A percentile compares a stretch with the other conserved stretches of the same genome.
These are phyloP conservation scores for Triplophysa siluroides DNA, from an alignment of 2,113 vertebrate species.

Conservation along the genomic window DNA sequence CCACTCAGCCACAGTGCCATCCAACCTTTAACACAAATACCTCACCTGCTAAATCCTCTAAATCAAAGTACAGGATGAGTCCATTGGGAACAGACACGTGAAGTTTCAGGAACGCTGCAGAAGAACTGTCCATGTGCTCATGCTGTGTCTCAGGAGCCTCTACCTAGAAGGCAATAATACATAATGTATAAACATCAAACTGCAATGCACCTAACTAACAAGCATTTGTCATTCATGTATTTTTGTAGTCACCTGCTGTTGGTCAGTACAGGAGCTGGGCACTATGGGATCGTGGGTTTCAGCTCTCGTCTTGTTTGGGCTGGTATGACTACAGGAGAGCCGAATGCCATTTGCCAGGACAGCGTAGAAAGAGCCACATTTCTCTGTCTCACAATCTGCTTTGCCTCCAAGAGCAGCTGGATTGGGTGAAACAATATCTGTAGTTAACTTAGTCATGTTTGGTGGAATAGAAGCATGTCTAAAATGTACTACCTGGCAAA, in stretches of 20 bases:
- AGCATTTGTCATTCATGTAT: too few species aligned
- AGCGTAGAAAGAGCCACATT: slow-evolving; percentile 85
- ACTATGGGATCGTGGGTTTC: neutral
- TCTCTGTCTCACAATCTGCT: slow-evolving; percentile 63
- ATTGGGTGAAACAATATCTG: neutral
- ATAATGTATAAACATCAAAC: too few species aligned
- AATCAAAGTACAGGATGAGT: slow-evolving; percentile 79
- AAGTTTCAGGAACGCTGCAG: slow-evolving; percentile 64
- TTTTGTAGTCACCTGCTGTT: slow-evolving; percentile 31
- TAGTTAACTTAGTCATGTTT: neutral
- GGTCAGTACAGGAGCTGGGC: slow-evolving; percentile 65
- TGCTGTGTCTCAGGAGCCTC: neutral
- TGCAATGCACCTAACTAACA: too few species aligned
- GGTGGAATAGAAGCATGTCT: too few species aligned
- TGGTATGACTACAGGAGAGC: slow-evolving; percentile 81
- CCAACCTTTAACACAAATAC: too few species aligned
- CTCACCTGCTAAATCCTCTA: slow-evolving; percentile 71
- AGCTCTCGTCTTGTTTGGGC: neutral
- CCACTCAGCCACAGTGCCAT: too few species aligned
- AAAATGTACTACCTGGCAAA: too few species aligned
- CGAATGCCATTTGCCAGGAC: slow-evolving; percentile 82
- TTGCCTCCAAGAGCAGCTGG: neutral
- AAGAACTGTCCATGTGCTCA: neutral
- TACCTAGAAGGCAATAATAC: neutral
- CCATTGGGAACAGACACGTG: slow-evolving; percentile 85